phyloP scores from a whole-genome alignment of 1,140 invertebrate species.

The Limonius californicus region DNA sequence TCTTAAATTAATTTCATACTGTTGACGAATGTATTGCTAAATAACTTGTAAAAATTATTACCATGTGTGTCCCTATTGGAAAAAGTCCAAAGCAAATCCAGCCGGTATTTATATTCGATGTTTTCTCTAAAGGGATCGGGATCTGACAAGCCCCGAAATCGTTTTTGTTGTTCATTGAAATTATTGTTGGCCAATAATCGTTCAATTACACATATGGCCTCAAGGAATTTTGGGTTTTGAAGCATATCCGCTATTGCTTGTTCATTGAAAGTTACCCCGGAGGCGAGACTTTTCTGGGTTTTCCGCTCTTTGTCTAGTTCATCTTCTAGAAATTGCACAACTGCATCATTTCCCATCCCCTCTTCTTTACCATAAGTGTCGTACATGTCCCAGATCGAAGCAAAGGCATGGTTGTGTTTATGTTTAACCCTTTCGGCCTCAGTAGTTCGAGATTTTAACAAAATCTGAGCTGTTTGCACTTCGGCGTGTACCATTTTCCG shows the following conservation, averaged over 20 bases:
- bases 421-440: conserved; percentile 52
- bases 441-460: conserved; percentile 60
- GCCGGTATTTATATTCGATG: conserved; percentile 59
- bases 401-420: conserved; percentile 56
- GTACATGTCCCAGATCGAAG: conserved; percentile 70
- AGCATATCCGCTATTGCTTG: conserved; percentile 44
- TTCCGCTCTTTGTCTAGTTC: background rate
- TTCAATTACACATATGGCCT: conserved; percentile 61
- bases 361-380: conserved; percentile 56
- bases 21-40: too few relatives aligned
- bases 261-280: too few relatives aligned
- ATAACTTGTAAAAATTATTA: conserved; percentile 29
- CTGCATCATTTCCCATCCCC: conserved; percentile 41
- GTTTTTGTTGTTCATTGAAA: conserved; percentile 59
- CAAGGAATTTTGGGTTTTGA: conserved; percentile 52
- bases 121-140: conserved; percentile 54
- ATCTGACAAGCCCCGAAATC: conserved; percentile 59
- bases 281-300: conserved; percentile 24
- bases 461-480: conserved; percentile 59
- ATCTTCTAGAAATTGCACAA: conserved; percentile 29
- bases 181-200: conserved; percentile 64
- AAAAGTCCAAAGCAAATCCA: conserved; percentile 63
- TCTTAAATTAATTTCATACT: too few relatives aligned
- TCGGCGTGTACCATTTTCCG: conserved; percentile 60
- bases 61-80: conserved; percentile 47